phyloP scores from a whole-genome alignment of 2,888 invertebrate genomes.

The Caenorhabditis sulstoni region DNA sequence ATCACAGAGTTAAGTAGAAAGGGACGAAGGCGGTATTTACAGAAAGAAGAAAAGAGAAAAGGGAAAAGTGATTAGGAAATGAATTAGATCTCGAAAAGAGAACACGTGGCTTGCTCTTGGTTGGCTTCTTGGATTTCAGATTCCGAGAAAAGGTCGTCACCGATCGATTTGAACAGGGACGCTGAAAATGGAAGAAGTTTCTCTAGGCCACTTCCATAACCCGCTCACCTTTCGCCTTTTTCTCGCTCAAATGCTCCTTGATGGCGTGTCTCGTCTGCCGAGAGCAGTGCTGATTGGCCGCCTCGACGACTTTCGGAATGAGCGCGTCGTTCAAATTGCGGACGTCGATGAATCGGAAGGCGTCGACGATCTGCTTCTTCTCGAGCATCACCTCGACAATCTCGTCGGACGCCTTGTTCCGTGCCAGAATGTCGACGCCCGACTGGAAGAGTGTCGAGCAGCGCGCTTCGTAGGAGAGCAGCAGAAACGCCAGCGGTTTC shows the following conservation, averaged over 20 bases:
- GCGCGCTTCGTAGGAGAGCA: constrained; percentile 67
- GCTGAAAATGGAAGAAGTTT: constrained; percentile 35
- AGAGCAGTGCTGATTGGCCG: constrained; percentile 36
- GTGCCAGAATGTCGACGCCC: constrained; percentile 65
- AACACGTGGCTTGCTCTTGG: constrained; percentile 30
- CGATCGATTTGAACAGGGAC: constrained; percentile 27
- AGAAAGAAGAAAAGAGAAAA: constrained; percentile 2
- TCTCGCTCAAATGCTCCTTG: constrained; percentile 54
- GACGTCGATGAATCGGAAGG: constrained; percentile 56
- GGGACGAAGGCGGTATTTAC: constrained; percentile 6
- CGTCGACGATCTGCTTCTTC: constrained; percentile 61
- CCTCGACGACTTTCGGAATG: constrained; percentile 59
- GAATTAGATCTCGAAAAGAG: constrained; percentile 43
- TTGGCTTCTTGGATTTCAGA: constrained; percentile 32
- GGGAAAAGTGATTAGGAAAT: not conserved
- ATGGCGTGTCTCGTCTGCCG: constrained; percentile 54
- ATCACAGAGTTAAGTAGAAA: constrained; percentile 6
- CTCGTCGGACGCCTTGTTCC: constrained; percentile 62
- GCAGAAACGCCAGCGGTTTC: constrained; percentile 68
- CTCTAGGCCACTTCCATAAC: not conserved
- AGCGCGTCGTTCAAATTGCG: constrained; percentile 47
- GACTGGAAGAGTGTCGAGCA: constrained; percentile 69
- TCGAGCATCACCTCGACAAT: constrained; percentile 68
- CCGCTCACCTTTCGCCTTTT: constrained; percentile 52
- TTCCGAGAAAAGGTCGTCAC: constrained; percentile 36